A percentile compares a stretch with the other conserved stretches of the same genome.
These are phyloP conservation scores for Nannospalax galili DNA, from an alignment of 2,113 vertebrate genomes.

Conservation along the genomic window DNA sequence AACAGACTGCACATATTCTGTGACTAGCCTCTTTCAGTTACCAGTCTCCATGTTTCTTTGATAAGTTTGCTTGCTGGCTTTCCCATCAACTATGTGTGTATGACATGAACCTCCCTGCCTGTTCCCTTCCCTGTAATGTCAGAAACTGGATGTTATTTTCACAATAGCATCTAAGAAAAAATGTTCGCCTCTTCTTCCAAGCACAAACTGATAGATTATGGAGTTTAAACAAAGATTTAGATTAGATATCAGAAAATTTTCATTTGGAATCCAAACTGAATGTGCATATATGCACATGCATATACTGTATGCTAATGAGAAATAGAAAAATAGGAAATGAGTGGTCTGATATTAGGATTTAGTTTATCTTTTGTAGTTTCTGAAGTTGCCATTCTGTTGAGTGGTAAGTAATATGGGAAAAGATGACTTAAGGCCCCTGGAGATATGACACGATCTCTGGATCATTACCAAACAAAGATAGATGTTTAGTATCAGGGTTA, in stretches of 20 bases:
- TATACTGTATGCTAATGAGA: background rate
- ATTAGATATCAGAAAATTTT: background rate
- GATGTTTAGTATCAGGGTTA: background rate
- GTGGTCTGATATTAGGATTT: background rate
- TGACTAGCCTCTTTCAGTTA: background rate
- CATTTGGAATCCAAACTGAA: background rate
- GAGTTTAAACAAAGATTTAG: background rate
- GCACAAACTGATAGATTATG: background rate
- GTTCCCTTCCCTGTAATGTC: background rate
- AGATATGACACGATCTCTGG: background rate
- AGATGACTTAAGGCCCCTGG: background rate
- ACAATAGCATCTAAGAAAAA: background rate
- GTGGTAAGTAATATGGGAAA: background rate
- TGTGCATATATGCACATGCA: background rate
- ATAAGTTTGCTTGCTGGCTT: background rate
- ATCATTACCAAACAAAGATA: background rate
- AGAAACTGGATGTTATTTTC: background rate
- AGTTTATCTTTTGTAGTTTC: background rate
- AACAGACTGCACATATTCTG: background rate
- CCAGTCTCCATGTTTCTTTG: background rate
- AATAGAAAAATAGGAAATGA: background rate
- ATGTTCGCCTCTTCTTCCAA: constrained; percentile 6
- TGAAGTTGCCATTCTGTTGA: background rate
- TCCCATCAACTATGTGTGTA: background rate
- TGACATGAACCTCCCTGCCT: background rate